Base-by-base conservation (phyloP, 2,113 vertebrate genomes). In the Chaetura pelagica region DNA sequence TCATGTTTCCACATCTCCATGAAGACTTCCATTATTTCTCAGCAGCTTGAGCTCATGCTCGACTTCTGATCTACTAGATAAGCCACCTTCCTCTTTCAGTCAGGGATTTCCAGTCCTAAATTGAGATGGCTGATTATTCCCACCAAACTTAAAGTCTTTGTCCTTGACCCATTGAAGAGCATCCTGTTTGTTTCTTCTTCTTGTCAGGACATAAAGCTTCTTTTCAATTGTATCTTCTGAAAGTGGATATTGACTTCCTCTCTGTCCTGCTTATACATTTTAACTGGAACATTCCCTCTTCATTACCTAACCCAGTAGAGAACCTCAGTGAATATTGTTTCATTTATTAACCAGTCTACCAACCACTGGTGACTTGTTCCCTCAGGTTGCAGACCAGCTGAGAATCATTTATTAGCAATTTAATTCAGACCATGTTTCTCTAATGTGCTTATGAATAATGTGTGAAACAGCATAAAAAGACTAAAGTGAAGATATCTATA, bases 101-200 rank as follows among this genome's bases (percentile, higher is more conserved):
- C 35, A 35, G 22, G 48, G 21, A 46, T 58, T 74, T 57, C 34
- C 7, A 58, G 55, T 54, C 73, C n/a, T 87, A 29, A 16, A 11
- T 1, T 69, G 44, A 73, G 34, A 13, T 52, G 26, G 12, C 18
- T 44, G 27, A 62, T 27, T 66, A 49, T 67, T 87, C 15, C 15
- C 15, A 38, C 9, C 7, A 63, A 40, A 58, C 2, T 35, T 30
- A 48, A 58, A 12, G 16, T 66, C 27, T 63, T 74, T 66, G 9
- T 6, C 6, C 5, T 51, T 49, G 10, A 16, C 5, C 3, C 13
- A 46, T 5, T 3, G 8, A 78, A 87, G 6, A 74, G 0, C 21
- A 89, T n/a, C 14, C 9, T 63, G 5, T 26, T 81, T 49, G 3
- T 46, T 73, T 27, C 23, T 77, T 40, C 59, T 66, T 81, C 2